These are phyloP conservation scores for Heptranchias perlo DNA, from an alignment of 2,113 vertebrate genomes.

Conservation along the genomic window DNA sequence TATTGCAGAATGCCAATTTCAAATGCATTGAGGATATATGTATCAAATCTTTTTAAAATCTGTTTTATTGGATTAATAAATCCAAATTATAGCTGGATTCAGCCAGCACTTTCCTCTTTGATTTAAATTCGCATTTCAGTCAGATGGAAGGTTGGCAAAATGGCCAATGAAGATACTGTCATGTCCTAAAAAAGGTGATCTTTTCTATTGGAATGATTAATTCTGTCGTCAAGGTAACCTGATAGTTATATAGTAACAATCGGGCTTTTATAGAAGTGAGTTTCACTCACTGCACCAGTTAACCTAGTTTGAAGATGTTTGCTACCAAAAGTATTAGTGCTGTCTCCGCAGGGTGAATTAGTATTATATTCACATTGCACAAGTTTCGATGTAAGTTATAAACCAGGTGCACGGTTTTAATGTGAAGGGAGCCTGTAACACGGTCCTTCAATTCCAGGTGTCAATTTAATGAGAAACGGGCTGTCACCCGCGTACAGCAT, in stretches of 20 bases:
- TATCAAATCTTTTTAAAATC: background rate
- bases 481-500: background rate
- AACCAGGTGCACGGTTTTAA: conserved; percentile 11
- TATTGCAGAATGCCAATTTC: background rate
- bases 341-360: background rate
- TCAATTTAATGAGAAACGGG: background rate
- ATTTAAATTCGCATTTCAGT: background rate
- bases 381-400: background rate
- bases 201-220: background rate
- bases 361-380: background rate
- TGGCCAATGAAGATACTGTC: background rate
- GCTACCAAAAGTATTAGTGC: background rate
- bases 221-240: background rate
- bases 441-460: background rate
- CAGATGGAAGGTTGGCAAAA: background rate
- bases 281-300: background rate
- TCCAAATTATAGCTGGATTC: background rate
- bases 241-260: background rate
- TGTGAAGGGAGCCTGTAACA: background rate
- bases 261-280: background rate
- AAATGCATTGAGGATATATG: background rate
- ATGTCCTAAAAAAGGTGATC: background rate
- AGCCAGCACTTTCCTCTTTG: background rate
- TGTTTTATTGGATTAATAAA: background rate
- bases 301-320: background rate